phyloP scores from a whole-genome alignment of 2,113 vertebrate species.

The Martes martes region DNA sequence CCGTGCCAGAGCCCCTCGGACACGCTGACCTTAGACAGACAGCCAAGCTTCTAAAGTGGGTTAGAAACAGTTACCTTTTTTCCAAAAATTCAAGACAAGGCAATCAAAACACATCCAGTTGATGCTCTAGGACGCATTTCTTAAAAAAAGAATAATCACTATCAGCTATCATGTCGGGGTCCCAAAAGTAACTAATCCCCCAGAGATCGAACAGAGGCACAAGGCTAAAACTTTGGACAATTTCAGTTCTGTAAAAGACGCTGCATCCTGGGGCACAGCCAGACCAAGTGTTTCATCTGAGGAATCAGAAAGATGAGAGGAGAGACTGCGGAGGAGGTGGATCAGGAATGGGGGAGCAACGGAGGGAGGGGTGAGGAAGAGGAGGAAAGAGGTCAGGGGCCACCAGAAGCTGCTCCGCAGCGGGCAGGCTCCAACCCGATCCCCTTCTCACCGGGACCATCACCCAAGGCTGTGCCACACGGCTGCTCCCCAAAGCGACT shows the following conservation, averaged over 20 bases:
- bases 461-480: background rate
- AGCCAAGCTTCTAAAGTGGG: background rate
- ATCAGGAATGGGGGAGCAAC: rapidly evolving
- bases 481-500: background rate
- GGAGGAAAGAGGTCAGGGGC: too few species aligned
- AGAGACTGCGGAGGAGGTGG: background rate
- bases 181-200: background rate
- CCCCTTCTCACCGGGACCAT: rapidly evolving
- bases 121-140: background rate
- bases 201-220: background rate
- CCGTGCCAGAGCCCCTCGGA: rapidly evolving
- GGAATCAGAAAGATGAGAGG: background rate
- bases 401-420: rapidly evolving
- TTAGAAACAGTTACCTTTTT: background rate
- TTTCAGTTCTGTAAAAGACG: background rate
- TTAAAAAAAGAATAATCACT: background rate
- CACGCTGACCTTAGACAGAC: background rate
- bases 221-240: background rate
- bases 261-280: background rate
- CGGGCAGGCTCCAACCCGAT: background rate
- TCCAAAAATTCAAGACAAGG: background rate
- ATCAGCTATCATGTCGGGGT: background rate
- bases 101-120: background rate
- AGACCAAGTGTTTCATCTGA: background rate
- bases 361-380: background rate